Conservation (phyloP, 2,797 vertebrate species). For the Otolemur crassicaudatus region DNA sequence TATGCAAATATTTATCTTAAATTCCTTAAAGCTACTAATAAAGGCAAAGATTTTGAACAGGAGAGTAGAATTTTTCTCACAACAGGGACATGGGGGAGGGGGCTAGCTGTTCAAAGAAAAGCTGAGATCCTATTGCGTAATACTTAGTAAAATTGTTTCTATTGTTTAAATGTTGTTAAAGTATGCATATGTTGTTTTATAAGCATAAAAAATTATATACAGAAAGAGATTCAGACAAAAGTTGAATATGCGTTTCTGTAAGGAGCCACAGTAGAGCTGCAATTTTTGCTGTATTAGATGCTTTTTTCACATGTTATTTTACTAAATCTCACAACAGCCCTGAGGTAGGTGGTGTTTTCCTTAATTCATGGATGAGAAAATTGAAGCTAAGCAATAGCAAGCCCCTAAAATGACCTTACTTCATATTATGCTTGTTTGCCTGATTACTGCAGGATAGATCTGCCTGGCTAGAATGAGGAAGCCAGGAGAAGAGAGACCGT, state of each 20-base stretch:
- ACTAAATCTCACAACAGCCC: not conserved
- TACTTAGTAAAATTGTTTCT: not conserved
- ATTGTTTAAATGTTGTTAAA: constrained; percentile 41
- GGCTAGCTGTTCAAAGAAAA: constrained; percentile 59
- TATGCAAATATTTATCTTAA: constrained; percentile 79
- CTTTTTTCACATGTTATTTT: not conserved
- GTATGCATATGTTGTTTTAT: not conserved
- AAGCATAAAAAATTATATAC: not conserved
- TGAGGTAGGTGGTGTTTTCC: not conserved
- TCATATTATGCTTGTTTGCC: not conserved
- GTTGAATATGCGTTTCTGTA: not conserved
- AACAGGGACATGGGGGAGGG: not conserved
- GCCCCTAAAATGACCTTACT: not conserved
- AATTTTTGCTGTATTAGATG: not conserved
- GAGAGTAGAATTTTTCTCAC: constrained; percentile 45
- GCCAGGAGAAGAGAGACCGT: not conserved
- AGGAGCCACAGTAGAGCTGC: not conserved
- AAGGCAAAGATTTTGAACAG: constrained; percentile 62
- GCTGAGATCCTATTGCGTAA: not conserved
- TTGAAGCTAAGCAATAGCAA: not conserved
- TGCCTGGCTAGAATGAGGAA: not conserved
- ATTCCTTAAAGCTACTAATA: constrained; percentile 75
- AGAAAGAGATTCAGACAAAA: constrained; percentile 25
- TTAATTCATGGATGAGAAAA: constrained; percentile 1
- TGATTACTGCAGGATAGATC: not conserved